Evolutionary conservation across 1,140 invertebrate species (phyloP).

Genomic region (Brachionus koreanus): DNA sequence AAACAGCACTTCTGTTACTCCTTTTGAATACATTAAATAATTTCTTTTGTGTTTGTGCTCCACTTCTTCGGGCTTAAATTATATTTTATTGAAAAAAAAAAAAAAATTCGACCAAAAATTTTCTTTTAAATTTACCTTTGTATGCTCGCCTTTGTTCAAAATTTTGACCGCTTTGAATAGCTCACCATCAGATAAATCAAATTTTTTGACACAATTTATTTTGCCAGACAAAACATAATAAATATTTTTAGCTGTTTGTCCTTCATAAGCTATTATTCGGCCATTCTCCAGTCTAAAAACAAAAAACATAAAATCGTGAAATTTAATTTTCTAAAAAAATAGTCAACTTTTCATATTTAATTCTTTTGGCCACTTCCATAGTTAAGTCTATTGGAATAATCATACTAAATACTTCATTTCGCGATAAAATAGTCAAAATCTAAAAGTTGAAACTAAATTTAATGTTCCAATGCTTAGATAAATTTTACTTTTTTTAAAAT

Average conservation of each 20-base stretch:
- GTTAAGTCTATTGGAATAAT: slow-evolving; percentile 11
- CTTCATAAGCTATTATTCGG: slow-evolving; percentile 9
- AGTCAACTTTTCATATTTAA: slow-evolving; percentile 42
- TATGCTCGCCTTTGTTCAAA: background rate
- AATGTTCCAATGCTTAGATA: too few species aligned
- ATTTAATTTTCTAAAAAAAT: too few species aligned
- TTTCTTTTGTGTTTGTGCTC: background rate
- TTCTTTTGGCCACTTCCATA: background rate
- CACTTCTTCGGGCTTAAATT: slow-evolving; percentile 14
- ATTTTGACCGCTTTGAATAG: background rate
- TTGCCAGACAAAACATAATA: slow-evolving; percentile 32
- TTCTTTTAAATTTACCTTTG: background rate
- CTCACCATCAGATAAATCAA: slow-evolving; percentile 19
- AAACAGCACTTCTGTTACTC: slow-evolving; percentile 20
- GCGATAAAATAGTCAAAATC: background rate
- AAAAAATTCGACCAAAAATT: background rate
- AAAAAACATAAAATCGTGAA: too few species aligned
- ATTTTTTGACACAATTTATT: slow-evolving; percentile 29
- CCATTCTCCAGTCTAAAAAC: slow-evolving; percentile 22
- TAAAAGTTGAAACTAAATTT: too few species aligned
- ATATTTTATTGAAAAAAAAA: background rate
- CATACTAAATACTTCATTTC: background rate
- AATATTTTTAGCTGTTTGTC: background rate
- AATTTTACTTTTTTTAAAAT: background rate
- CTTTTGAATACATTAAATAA: slow-evolving; percentile 5